Evolutionary conservation across 1,140 invertebrate genomes (phyloP).

Genomic region (Antheraea pernyi): DNA sequence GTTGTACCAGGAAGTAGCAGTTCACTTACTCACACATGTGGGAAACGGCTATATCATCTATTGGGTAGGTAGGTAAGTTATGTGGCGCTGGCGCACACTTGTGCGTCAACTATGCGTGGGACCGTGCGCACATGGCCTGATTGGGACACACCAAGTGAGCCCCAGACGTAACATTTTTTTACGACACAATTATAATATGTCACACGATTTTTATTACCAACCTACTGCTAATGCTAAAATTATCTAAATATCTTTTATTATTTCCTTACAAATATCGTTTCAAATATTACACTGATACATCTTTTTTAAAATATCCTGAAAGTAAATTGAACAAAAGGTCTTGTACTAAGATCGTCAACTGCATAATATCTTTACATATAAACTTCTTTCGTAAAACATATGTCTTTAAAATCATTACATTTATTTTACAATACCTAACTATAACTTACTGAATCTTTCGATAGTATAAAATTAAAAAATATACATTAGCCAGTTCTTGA

Average conservation of each 20-base stretch:
- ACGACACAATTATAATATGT: conserved; percentile 60
- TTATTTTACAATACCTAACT: no score
- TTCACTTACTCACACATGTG: conserved; percentile 61
- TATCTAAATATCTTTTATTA: background rate
- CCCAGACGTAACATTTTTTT: conserved; percentile 73
- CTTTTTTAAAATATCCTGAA: background rate
- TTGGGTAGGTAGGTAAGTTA: conserved; percentile 42
- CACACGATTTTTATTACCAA: conserved; percentile 7
- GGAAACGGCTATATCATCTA: conserved; percentile 41
- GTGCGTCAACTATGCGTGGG: conserved; percentile 68
- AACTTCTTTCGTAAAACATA: no score
- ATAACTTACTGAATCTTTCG: no score
- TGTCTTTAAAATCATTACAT: no score
- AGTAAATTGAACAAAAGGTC: background rate
- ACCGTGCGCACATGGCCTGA: conserved; percentile 76
- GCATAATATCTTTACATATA: no score
- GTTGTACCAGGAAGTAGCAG: conserved; percentile 76
- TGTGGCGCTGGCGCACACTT: conserved; percentile 74
- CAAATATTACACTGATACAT: background rate
- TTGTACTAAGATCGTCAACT: no score
- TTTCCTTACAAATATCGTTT: background rate
- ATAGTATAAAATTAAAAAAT: no score
- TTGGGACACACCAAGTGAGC: conserved; percentile 73
- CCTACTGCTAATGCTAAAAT: no score
- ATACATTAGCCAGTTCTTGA: no score